These are phyloP conservation scores for Pterocles orientalis DNA, from an alignment of 2,113 vertebrate species.

Conservation along the genomic window DNA sequence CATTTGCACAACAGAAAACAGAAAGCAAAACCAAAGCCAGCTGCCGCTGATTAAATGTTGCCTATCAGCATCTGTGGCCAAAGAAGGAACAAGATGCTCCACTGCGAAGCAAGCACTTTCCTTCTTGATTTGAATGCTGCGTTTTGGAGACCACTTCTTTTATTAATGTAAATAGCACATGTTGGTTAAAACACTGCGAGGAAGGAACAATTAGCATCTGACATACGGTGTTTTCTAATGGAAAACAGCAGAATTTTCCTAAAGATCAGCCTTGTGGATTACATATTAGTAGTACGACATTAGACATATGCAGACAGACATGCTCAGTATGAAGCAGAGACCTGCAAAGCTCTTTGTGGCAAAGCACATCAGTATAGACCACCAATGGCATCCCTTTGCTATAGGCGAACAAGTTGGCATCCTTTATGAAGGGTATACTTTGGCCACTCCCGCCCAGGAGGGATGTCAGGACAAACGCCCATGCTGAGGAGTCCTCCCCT, in stretches of 20 bases:
- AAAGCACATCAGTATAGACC: not conserved
- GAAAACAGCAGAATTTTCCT: conserved; percentile 53
- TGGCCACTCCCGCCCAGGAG: not conserved
- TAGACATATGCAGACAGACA: not conserved
- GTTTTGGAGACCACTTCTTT: conserved; percentile 24
- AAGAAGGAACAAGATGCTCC: not conserved
- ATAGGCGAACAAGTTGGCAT: not conserved
- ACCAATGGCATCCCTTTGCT: fast-evolving
- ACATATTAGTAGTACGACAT: conserved; percentile 13
- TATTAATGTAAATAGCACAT: conserved; percentile 9
- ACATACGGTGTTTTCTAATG: conserved; percentile 17
- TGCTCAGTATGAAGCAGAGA: conserved; percentile 23
- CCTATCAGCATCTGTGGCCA: not conserved
- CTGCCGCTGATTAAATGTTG: not conserved
- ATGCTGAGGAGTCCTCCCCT: not conserved
- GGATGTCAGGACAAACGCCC: fast-evolving
- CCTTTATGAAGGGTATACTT: not conserved
- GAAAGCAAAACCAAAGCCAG: conserved; percentile 45
- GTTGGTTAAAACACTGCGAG: conserved; percentile 31
- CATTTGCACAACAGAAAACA: conserved; percentile 55
- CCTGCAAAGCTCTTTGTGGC: not conserved
- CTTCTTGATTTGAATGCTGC: conserved; percentile 2
- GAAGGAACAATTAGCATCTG: conserved; percentile 38
- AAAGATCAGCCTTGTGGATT: conserved; percentile 42
- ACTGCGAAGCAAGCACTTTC: not conserved